Conservation (phyloP, 2,797 vertebrate genomes). For the Mycteria americana region DNA sequence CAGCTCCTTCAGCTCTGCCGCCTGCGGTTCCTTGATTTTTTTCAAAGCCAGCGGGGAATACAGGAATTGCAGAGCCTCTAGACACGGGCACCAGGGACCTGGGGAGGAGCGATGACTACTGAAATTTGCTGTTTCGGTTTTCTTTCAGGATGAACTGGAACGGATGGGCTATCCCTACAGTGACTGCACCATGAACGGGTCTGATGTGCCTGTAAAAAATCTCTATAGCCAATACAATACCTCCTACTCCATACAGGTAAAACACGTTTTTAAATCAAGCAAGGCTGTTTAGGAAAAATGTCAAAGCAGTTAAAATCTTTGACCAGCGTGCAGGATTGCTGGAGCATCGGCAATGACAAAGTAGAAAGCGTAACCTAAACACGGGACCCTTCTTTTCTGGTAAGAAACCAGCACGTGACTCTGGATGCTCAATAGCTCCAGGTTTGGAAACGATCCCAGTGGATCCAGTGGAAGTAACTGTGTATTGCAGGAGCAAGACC, state of each 20-base stretch:
- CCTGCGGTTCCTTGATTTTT: rapidly evolving
- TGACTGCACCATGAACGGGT: slow-evolving; percentile 75
- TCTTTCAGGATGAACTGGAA: slow-evolving; percentile 75
- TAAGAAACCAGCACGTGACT: background rate
- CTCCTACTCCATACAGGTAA: slow-evolving; percentile 80
- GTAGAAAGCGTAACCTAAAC: background rate
- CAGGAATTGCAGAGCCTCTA: background rate
- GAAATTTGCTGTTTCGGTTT: background rate
- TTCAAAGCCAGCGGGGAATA: background rate
- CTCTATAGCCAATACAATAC: slow-evolving; percentile 74
- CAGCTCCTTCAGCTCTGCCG: background rate
- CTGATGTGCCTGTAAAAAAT: slow-evolving; percentile 70
- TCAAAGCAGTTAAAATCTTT: background rate
- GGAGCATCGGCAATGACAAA: background rate
- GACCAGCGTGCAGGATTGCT: background rate
- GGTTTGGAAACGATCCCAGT: background rate
- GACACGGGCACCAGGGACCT: rapidly evolving
- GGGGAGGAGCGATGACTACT: background rate
- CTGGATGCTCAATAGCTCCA: background rate
- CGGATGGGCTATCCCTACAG: slow-evolving; percentile 77
- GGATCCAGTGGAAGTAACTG: background rate
- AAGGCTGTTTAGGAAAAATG: background rate
- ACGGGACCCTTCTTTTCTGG: background rate
- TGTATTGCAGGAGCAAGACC: background rate
- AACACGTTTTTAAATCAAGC: rapidly evolving